phyloP scores from a whole-genome alignment of 2,888 invertebrate genomes.

The Vanessa cardui region DNA sequence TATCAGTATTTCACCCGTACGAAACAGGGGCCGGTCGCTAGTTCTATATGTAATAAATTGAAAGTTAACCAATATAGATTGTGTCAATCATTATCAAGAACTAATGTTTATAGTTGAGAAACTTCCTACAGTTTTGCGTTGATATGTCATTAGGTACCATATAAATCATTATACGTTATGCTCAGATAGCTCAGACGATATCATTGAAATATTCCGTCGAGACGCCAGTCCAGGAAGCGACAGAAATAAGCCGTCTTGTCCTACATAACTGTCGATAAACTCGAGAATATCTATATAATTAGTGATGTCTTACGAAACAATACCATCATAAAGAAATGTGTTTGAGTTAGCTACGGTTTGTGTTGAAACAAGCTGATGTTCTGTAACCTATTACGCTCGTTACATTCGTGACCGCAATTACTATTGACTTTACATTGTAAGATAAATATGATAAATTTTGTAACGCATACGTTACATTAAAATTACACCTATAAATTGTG shows the following conservation, averaged over 20 bases:
- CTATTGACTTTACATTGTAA: slow-evolving; percentile 14
- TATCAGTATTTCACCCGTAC: too few species aligned
- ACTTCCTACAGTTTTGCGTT: slow-evolving; percentile 17
- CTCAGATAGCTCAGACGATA: slow-evolving; percentile 40
- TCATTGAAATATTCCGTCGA: slow-evolving; percentile 50
- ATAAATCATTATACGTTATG: slow-evolving; percentile 37
- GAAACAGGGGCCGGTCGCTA: too few species aligned
- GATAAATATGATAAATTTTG: slow-evolving; percentile 8
- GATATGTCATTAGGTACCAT: slow-evolving; percentile 26
- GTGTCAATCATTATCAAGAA: slow-evolving; percentile 17
- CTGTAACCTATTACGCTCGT: slow-evolving; percentile 1
- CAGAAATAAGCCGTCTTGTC: slow-evolving; percentile 68
- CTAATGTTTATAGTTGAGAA: slow-evolving; percentile 14
- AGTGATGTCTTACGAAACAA: slow-evolving; percentile 50
- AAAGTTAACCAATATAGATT: neutral
- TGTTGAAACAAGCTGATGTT: slow-evolving; percentile 14
- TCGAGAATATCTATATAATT: slow-evolving; percentile 56
- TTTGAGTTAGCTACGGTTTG: slow-evolving; percentile 10
- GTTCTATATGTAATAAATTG: slow-evolving; percentile 2
- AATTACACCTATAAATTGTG: too few species aligned
- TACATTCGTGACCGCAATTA: slow-evolving; percentile 11
- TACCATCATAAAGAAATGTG: slow-evolving; percentile 41
- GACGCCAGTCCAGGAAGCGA: slow-evolving; percentile 55
- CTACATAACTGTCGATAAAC: slow-evolving; percentile 65
- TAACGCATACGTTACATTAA: neutral